Percentiles rank a stretch among this genome's conserved stretches.
Evolutionary conservation across 2,113 vertebrate genomes (phyloP).

Genomic region (Nerophis lumbriciformis): DNA sequence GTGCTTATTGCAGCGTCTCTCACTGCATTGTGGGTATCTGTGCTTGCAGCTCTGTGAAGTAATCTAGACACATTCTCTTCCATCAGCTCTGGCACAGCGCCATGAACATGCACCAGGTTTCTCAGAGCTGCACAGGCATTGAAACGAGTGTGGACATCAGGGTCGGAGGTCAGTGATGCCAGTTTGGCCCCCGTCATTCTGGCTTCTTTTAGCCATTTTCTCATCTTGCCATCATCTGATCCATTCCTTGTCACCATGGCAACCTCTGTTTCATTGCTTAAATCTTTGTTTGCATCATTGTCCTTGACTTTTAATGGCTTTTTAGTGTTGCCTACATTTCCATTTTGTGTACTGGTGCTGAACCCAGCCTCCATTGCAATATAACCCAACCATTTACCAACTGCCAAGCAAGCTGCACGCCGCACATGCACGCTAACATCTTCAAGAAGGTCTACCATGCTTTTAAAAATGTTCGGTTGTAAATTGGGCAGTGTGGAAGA

Average conservation of each 20-base stretch:
- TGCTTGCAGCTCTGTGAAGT: constrained; percentile 60
- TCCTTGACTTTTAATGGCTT: constrained; percentile 13
- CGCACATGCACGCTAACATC: constrained; percentile 59
- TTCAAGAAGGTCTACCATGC: constrained; percentile 50
- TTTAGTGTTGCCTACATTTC: constrained; percentile 5
- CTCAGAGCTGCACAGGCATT: constrained; percentile 63
- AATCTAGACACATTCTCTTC: constrained; percentile 35
- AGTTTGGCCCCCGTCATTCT: constrained; percentile 40
- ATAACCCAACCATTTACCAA: constrained; percentile 66
- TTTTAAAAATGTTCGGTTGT: constrained; percentile 48
- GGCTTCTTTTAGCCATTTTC: constrained; percentile 56
- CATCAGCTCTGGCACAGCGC: constrained; percentile 39
- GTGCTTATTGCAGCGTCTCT: constrained; percentile 59
- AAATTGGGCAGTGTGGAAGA: neutral
- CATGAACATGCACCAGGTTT: constrained; percentile 49
- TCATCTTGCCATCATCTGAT: constrained; percentile 7
- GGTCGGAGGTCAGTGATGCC: constrained; percentile 53
- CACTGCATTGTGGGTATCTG: constrained; percentile 63
- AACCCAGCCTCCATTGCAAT: constrained; percentile 28
- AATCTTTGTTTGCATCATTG: constrained; percentile 13
- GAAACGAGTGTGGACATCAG: constrained; percentile 61
- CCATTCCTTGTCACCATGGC: constrained; percentile 4
- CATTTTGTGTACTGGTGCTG: neutral
- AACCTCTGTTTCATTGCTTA: constrained; percentile 1
- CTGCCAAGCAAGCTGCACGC: constrained; percentile 55